Evolutionary conservation across 2,797 vertebrate genomes (phyloP), one percentile per base, ranked within the genome.

Genomic region (Kryptolebias ocellatus): DNA sequence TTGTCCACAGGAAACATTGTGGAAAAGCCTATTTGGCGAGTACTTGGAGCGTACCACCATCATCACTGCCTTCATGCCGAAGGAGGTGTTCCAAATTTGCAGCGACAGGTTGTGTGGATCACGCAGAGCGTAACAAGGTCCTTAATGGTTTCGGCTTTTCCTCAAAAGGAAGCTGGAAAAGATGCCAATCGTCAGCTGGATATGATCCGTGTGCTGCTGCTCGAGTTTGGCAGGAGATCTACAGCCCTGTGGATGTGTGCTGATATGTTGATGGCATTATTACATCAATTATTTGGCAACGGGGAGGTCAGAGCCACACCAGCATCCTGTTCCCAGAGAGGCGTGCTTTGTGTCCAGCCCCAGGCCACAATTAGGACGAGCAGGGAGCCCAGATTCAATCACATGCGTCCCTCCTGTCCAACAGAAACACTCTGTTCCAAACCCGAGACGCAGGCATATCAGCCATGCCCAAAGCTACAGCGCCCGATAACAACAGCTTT

Each of bases 361-460:
- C 80, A 80, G 93, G 93, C 92, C 89, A 84, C 92, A 91, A 94
- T 95, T 94, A 93, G 87, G 84, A 73, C 76, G 20, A 90, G 84
- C 90, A 92, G 89, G 86, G 91, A 93, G 87, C 87, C 88, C 84
- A 93, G 92, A 95, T 94, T 95, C 93, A 94, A 95, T 95, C 94
- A 93, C 91, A 89, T 87, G 85, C 87, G 93, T 92, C 92, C 89
- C 91, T 92, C 91, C 87, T 90, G 88, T 89, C 91, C 92, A 94
- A 95, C 90, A 94, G 93, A 91, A 93, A 93, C 91, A 85, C 91
- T 83, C 89, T 93, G 92, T 91, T 92, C 86, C 78, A 67, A 86
- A 82, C 68, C 81, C 74, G 44, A 81, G 86, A 89, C 64, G 27
- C 62, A 29, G 76, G 80, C 67, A 87, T 92, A 93, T 92, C 92